Evolutionary conservation across 1,140 invertebrate species (phyloP), one percentile per base, ranked within the genome.

Genomic region (Rhopalosiphum padi): DNA sequence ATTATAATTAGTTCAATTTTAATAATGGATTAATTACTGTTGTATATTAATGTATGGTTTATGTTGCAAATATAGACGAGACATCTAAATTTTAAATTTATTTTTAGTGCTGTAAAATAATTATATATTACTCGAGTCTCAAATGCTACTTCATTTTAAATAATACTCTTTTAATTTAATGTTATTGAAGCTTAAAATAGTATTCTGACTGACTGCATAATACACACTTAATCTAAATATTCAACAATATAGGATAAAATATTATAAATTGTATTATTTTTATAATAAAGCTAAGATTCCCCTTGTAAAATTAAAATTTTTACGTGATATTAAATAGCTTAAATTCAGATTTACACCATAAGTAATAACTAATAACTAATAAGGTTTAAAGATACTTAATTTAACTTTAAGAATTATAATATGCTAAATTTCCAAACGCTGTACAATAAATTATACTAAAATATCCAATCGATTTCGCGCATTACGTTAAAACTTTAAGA

Each of bases 401-500:
- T 53, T 25, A 53, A 89, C 37, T 53, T 37, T 55, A 53, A 89
- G 4, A 53, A 89, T 8, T 53, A 53, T 25, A 35, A 55, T 25
- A 37, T 53, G 22, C 46, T 87, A 21, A 35, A 88, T 51, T 88
- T 51, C 6, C 48, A 11, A 53, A 35, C 41, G 41, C 37, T 15
- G n/a, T 48, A 46, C 46, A n/a, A 48, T 43, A 25, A 85, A 25
- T 77, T 77, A 77, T n/a, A 77, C 11, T 35, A 51, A n/a, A 87
- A 35, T 30, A 35, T 37, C 9, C 15, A 11, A 37, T 55, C 48
- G 46, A 37, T 35, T 22, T 53, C n/a, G 15, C 60, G 15, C 5
- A 23, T 53, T 53, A 37, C 11, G 51, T 88, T 88, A 88, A 89
- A 89, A 51, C 85, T 51, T 87, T 87, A 87, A 48, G n/a, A 87